Percentiles rank a stretch among this genome's conserved stretches.
phyloP scores from a whole-genome alignment of 2,113 vertebrate genomes.

The Cyanoliseus patagonus region DNA sequence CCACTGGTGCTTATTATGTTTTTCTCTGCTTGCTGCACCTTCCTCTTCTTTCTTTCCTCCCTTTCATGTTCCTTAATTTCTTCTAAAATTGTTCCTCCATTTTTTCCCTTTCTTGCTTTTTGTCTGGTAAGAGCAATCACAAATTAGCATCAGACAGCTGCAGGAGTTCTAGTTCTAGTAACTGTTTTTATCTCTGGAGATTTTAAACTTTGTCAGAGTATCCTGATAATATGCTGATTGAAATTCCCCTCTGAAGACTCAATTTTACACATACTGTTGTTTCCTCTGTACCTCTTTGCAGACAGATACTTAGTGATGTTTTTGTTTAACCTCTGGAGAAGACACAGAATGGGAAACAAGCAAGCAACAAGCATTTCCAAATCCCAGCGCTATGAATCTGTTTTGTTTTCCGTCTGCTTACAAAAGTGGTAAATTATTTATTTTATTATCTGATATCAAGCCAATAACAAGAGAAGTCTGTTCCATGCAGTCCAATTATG shows the following conservation, averaged over 20 bases:
- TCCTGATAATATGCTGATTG: conserved; percentile 30
- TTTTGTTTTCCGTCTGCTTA: conserved; percentile 41
- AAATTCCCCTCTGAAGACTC: conserved; percentile 39
- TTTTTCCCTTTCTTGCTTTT: neutral
- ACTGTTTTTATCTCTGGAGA: conserved; percentile 1
- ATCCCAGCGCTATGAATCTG: conserved; percentile 45
- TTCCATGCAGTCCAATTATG: conserved; percentile 57
- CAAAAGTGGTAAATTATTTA: conserved; percentile 59
- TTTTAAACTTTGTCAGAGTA: conserved; percentile 45
- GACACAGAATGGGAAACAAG: conserved; percentile 48
- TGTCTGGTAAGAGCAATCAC: neutral
- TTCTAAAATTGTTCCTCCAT: neutral
- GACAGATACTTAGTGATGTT: conserved; percentile 29
- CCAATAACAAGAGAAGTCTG: conserved; percentile 40
- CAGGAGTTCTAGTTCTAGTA: neutral
- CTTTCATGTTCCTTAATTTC: neutral
- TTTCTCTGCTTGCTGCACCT: neutral
- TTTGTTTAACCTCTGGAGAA: conserved; percentile 64
- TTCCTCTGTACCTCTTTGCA: conserved; percentile 20
- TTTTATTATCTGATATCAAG: conserved; percentile 53
- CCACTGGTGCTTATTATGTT: neutral
- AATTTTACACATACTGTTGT: conserved; percentile 17
- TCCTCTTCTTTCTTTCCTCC: neutral
- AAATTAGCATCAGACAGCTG: neutral
- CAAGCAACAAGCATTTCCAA: conserved; percentile 59